Conservation (phyloP, 1,140 invertebrate species). For the Ooceraea biroi region DNA sequence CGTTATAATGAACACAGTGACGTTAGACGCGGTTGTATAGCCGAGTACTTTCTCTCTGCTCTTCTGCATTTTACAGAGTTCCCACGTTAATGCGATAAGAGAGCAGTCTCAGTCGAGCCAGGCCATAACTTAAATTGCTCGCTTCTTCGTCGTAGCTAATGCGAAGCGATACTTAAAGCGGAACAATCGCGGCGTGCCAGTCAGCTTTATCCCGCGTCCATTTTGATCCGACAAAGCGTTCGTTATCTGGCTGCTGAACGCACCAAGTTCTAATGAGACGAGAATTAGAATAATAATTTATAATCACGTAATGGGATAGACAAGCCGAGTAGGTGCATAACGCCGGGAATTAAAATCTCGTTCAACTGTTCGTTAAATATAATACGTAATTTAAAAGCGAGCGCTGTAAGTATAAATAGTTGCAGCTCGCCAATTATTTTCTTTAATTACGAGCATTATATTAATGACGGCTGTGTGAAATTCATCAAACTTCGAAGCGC, state of each 20-base stretch:
- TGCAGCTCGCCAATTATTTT: background rate
- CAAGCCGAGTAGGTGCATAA: background rate
- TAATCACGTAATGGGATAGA: conserved; percentile 32
- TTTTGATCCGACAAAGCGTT: conserved; percentile 58
- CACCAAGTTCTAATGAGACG: conserved; percentile 34
- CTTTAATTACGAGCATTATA: background rate
- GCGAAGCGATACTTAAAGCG: conserved; percentile 68
- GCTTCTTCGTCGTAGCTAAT: conserved; percentile 70
- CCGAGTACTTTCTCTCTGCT: conserved; percentile 44
- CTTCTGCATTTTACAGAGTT: conserved; percentile 72
- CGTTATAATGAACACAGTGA: conserved; percentile 68
- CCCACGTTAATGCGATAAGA: conserved; percentile 73
- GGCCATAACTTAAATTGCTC: conserved; percentile 74
- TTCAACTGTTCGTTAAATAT: background rate
- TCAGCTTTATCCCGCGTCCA: conserved; percentile 56
- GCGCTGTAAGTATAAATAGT: background rate
- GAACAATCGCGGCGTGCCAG: conserved; percentile 61
- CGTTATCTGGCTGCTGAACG: conserved; percentile 52
- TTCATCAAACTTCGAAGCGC: background rate
- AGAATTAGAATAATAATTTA: conserved; percentile 59
- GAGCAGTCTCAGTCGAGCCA: conserved; percentile 65
- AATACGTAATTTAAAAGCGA: background rate
- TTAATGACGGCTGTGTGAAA: background rate
- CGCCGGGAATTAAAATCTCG: background rate
- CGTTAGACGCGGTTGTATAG: conserved; percentile 63